Base-by-base conservation (phyloP, 2,113 vertebrate genomes). In the Phocoena sinus region DNA sequence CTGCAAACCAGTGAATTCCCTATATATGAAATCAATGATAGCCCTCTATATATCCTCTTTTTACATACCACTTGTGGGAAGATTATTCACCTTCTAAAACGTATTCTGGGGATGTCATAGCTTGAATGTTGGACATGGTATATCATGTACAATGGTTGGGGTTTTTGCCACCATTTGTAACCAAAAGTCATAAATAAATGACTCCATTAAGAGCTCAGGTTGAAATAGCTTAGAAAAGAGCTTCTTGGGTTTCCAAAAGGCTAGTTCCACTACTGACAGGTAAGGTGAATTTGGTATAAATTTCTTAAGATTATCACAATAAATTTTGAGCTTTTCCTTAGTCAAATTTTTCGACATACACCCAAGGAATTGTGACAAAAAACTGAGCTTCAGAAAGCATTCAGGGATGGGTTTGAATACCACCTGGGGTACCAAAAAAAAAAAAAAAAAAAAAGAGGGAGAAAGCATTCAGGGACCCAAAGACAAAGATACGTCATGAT, bases 1-100 rank as follows among this genome's bases (percentile, higher is more conserved):
- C 36, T 93, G 88, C 73, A 98, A 93, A 68, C 88, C 47, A 80
- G 70, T 76, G 93, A 96, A 97, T 95, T 96, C 81, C 77, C 31
- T 44, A 38, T 67, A 25, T 38, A 38, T 3, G 50, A 96, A 89
- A 44, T 38, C 60, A 92, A 15, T 7, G 15, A 94, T 0, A 96
- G 65, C 20, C 14, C 31, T 53, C 74, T 70, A 36, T 5, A 84
- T 84, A 96, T 50, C 14, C 25, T 68, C 47, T 68, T 95, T 88
- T 91, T 97, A 86, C 56, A 47, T 4, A 7, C 23, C 36, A 92
- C 33, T 65, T 89, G 41, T 44, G 28, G 63, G 67, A 89, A 63
- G 73, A 83, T 82, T 67, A 88, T 67, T 71, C 38, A 38, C 47
- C n/a, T 97, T 95, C 92, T 96, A 36, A 81, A 95, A 96, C 85